Base-by-base conservation (phyloP, 1,140 invertebrate species). In the Tribolium castaneum region DNA sequence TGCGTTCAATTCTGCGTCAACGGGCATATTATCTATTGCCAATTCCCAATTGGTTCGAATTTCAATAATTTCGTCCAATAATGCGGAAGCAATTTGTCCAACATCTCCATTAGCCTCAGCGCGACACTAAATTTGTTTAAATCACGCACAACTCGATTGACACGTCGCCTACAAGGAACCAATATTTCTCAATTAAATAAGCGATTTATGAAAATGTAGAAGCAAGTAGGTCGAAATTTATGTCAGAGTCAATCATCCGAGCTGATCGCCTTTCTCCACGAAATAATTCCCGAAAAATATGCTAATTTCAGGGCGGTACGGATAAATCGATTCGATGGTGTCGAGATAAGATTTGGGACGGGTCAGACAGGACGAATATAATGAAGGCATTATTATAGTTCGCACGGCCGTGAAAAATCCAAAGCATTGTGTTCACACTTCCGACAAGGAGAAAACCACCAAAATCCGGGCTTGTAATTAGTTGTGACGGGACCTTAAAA, bases 311-410 rank as follows among this genome's bases (percentile, higher is more conserved):
- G 59, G 59, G 59, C 59, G 59, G 59, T 66, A 66, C 30, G 30
- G 59, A 66, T 66, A 66, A 66, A 35, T 66, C 59, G 59, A 66
- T 34, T 13, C 30, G 59, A 66, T 66, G 59, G 59, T 66, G 59
- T 66, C 59, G 59, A 66, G 59, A 66, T 66, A 66, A 25, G 59
- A 66, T 66, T 66, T 66, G 59, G 59, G 59, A 66, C 34, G 59
- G 59, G 59, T 30, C 59, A 30, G 30, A 66, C 59, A 25, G 22
- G 34, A 66, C 59, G 62, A 50, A 16, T 52, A 76, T 79, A 76
- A 79, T 76, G 51, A 79, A 76, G 72, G 78, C 35, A 76, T 79
- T 76, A 79, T 76, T 71, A 52, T 59, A 76, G 75, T 76, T 56
- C 75, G 74, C 74, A 76, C 30, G 62, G 51, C 59, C 70, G 78